phyloP scores from a whole-genome alignment of 2,113 vertebrate genomes.

The Gopherus flavomarginatus region DNA sequence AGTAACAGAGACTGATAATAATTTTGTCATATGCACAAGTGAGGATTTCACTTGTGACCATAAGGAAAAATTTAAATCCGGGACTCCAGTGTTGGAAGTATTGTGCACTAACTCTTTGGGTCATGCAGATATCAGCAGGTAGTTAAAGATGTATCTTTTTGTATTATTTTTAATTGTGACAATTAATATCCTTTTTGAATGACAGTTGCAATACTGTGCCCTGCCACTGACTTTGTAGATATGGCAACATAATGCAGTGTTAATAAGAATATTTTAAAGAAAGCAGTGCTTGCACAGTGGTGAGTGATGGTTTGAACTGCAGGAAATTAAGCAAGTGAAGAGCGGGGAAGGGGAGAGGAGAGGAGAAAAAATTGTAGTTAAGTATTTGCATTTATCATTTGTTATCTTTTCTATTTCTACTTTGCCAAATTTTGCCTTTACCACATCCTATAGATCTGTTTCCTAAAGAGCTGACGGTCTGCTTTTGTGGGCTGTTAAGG shows the following conservation, averaged over 20 bases:
- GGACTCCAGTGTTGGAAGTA: too few relatives aligned
- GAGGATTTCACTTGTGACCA: neutral
- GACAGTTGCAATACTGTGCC: too few relatives aligned
- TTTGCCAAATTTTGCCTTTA: conserved; percentile 17
- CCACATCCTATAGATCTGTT: neutral
- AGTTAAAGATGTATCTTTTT: too few relatives aligned
- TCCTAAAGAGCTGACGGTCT: neutral
- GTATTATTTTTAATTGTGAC: neutral
- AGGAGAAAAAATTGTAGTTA: neutral
- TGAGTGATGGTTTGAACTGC: neutral
- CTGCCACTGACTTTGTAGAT: too few relatives aligned
- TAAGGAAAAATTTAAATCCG: neutral
- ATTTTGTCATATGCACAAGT: neutral
- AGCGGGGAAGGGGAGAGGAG: rapidly evolving
- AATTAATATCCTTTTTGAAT: neutral
- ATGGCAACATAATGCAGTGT: neutral
- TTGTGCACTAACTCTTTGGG: too few relatives aligned
- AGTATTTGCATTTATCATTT: neutral
- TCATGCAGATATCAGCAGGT: too few relatives aligned
- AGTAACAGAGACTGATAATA: neutral
- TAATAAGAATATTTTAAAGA: neutral
- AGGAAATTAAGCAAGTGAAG: neutral
- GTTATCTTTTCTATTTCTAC: neutral
- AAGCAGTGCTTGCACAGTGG: neutral
- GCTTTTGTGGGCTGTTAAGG: neutral